A percentile compares a stretch with the other conserved stretches of the same genome.
Evolutionary conservation across 2,113 vertebrate species (phyloP).

Genomic region (Marcusenius ussheri): DNA sequence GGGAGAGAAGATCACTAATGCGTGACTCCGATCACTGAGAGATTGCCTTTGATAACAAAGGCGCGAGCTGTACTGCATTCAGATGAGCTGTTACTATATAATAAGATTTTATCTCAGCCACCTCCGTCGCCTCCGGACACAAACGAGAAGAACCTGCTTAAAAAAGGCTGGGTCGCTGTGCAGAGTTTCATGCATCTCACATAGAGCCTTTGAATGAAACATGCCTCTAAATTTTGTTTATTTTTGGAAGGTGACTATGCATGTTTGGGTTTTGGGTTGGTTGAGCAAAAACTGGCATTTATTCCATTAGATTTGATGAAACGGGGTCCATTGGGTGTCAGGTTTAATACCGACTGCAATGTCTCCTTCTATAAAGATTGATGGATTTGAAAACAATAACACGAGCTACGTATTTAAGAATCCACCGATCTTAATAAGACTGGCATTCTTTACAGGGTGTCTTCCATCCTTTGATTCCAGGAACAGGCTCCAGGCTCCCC

Average conservation of each 20-base stretch:
- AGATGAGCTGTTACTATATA: background rate
- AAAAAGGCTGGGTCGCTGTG: background rate
- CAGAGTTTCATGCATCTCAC: background rate
- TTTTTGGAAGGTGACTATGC: background rate
- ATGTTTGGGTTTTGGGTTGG: background rate
- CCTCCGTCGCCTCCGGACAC: background rate
- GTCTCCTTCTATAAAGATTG: background rate
- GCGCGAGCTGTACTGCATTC: background rate
- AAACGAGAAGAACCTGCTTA: background rate
- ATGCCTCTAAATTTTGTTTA: background rate
- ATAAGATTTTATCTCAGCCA: background rate
- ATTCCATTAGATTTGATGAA: background rate
- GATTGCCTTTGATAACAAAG: constrained; percentile 19
- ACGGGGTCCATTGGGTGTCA: background rate
- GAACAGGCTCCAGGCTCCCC: background rate
- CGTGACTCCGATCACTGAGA: constrained; percentile 12
- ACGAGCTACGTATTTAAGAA: background rate
- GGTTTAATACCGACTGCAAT: background rate
- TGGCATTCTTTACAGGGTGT: background rate
- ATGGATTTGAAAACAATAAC: background rate
- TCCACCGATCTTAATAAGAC: background rate
- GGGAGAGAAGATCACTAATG: background rate
- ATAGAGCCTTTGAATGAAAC: background rate
- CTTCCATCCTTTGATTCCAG: background rate
- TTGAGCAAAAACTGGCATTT: background rate